phyloP scores from a whole-genome alignment of 2,888 invertebrate genomes.

The Cephus nigrinus region DNA sequence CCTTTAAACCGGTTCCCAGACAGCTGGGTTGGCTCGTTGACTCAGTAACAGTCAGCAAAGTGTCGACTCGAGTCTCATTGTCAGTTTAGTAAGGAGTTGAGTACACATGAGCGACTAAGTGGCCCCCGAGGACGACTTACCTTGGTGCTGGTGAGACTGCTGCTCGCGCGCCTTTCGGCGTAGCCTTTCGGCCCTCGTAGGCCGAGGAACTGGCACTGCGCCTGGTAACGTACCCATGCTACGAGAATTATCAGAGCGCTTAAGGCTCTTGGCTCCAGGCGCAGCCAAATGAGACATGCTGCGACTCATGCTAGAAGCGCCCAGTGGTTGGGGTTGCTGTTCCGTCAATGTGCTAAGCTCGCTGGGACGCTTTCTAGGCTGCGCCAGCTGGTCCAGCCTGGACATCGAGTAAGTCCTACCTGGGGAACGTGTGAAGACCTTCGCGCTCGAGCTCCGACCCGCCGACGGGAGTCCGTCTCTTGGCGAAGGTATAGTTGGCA shows the following conservation, averaged over 20 bases:
- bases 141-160: conserved; percentile 55
- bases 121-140: conserved; percentile 40
- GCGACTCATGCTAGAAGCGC: conserved; percentile 72
- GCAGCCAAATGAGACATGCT: conserved; percentile 79
- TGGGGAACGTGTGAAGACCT: conserved; percentile 69
- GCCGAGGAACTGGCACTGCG: conserved; percentile 52
- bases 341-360: conserved; percentile 52
- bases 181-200: conserved; percentile 61
- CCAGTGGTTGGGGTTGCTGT: conserved; percentile 45
- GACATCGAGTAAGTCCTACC: conserved; percentile 95
- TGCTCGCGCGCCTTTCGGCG: conserved; percentile 63
- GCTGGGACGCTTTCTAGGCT: conserved; percentile 72
- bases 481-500: conserved; percentile 86
- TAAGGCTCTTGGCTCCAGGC: conserved; percentile 60
- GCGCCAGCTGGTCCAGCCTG: conserved; percentile 86
- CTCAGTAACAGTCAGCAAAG: not conserved
- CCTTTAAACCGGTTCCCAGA: not conserved
- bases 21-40: not conserved
- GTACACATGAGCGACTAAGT: conserved; percentile 40
- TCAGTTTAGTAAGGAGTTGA: conserved; percentile 39
- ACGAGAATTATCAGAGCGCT: conserved; percentile 64
- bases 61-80: not conserved
- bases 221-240: conserved; percentile 65
- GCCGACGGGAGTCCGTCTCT: conserved; percentile 68
- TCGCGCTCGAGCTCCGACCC: conserved; percentile 58